Base-by-base conservation (phyloP, 2,113 vertebrate genomes). In the Machaerirhynchus nigripectus region DNA sequence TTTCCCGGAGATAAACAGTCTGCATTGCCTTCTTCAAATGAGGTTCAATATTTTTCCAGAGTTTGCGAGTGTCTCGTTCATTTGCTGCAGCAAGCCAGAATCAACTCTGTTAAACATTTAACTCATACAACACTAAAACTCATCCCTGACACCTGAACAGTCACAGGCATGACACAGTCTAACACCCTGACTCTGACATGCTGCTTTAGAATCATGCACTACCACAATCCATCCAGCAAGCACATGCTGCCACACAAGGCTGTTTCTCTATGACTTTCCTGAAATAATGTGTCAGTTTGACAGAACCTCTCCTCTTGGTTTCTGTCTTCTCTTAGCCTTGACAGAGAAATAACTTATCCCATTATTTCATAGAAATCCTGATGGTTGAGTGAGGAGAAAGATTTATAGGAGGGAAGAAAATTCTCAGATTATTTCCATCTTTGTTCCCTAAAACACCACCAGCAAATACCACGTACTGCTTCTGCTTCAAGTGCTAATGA, bases 21-120 rank as follows among this genome's bases (percentile, higher is more conserved):
- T 99, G 99, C 99, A 99, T 99, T 91, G 99, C 99, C 93, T 98
- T 99, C 96, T 99, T 99, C 98, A 99, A 89, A 96, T 99, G 99
- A 87, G 99, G 99, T 95, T 99, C 99, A 37, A 99, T 99, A 86
- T 99, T 99, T 77, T 98, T 98, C 99, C 99, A 99, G 53, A 99
- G 98, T 90, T 99, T 99, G 94, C 99, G 99, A 26, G 98, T 98
- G 95, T 99, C 99, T 1, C 98, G 98, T 94, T 99, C 99, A 94
- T 97, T 99, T 71, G 98, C 99, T 99, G 91, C 60, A 52, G 40
- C 50, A 95, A 93, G 65, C 1, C 82, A 95, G 44, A 94, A 75
- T 16, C 30, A 96, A 77, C 84, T 81, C 49, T 40, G 95, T 79
- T 87, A 96, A 91, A 89, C 6, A 15, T 11, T 78, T 69, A 81